Evolutionary conservation across 1,140 invertebrate species (phyloP).

Genomic region (Bombus superbus): DNA sequence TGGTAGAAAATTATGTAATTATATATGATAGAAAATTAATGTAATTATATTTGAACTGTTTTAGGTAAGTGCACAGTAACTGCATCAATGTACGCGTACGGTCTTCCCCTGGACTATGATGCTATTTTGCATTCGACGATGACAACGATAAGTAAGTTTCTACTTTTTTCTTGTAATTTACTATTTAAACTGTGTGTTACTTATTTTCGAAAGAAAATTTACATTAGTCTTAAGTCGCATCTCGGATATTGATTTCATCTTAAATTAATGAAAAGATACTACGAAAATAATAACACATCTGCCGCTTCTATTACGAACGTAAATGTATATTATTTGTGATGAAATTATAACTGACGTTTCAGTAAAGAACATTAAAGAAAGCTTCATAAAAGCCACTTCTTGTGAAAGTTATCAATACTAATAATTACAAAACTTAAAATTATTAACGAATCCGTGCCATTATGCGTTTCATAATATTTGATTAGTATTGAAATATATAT

Average conservation of each 20-base stretch:
- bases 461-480: no score
- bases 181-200: no score
- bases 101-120: no score
- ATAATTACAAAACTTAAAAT: no score
- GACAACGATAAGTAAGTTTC: background rate
- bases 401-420: background rate
- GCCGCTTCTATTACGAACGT: no score
- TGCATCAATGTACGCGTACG: background rate
- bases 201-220: background rate
- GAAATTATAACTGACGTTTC: background rate
- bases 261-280: no score
- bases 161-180: no score
- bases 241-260: no score
- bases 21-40: conserved; percentile 63
- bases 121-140: background rate
- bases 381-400: background rate
- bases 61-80: conserved; percentile 74
- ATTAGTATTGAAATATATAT: no score
- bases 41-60: conserved; percentile 79
- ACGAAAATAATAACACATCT: no score
- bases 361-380: background rate
- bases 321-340: background rate
- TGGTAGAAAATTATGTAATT: conserved; percentile 53
- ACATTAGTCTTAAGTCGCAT: no score
- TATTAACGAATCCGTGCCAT: no score